Evolutionary conservation across 2,113 vertebrate genomes (phyloP).

Genomic region (Larimichthys crocea): DNA sequence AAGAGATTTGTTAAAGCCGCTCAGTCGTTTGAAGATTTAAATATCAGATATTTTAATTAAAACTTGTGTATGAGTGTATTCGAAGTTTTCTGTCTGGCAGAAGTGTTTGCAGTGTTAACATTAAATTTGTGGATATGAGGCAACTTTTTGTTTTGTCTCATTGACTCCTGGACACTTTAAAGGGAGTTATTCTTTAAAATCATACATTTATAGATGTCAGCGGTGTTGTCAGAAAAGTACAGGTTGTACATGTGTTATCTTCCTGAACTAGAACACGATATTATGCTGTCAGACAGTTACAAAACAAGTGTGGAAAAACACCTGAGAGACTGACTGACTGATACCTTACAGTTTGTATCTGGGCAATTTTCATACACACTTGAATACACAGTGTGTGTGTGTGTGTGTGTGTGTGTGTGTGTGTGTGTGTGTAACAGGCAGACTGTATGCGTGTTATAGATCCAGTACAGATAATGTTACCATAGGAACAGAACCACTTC

Average conservation of each 20-base stretch:
- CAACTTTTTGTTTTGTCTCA: background rate
- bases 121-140: background rate
- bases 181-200: background rate
- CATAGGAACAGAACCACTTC: constrained; percentile 57
- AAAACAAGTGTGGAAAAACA: background rate
- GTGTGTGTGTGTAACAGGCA: background rate
- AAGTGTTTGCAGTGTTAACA: background rate
- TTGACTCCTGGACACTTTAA: background rate
- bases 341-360: background rate
- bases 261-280: background rate
- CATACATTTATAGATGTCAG: background rate
- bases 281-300: background rate
- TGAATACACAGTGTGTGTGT: background rate
- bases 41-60: background rate
- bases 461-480: constrained; percentile 39
- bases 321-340: too few species aligned
- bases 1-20: constrained; percentile 8
- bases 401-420: background rate
- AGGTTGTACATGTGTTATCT: background rate
- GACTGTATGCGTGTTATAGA: constrained; percentile 1
- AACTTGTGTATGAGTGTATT: background rate
- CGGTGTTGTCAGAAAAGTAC: background rate
- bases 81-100: background rate
- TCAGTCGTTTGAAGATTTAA: background rate
- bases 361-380: background rate